Evolutionary conservation across 2,888 invertebrate species (phyloP).

Genomic region (Drosophila pseudotakahashii): DNA sequence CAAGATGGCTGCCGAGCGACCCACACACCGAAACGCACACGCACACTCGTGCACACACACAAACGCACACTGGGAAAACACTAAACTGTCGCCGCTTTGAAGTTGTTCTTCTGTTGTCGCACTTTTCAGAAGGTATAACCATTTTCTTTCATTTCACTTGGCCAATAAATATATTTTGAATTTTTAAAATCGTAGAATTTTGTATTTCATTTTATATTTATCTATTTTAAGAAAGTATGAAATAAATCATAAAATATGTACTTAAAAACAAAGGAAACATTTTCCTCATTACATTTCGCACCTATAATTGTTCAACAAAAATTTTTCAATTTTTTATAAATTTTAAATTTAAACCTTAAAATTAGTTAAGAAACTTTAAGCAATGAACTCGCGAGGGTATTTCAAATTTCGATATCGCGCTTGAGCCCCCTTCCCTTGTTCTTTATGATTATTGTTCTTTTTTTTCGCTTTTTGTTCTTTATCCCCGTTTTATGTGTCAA

Average conservation of each 20-base stretch:
- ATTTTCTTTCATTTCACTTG: too few relatives aligned
- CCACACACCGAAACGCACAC: constrained; percentile 2
- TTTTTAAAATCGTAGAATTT: not conserved
- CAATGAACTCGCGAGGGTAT: not conserved
- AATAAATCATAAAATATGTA: not conserved
- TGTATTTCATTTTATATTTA: too few relatives aligned
- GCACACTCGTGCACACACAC: constrained; percentile 10
- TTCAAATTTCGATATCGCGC: not conserved
- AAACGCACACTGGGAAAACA: constrained; percentile 8
- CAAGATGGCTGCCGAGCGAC: constrained; percentile 38
- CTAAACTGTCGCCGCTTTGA: constrained; percentile 48
- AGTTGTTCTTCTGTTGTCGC: constrained; percentile 32
- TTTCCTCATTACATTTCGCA: too few relatives aligned
- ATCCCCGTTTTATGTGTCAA: constrained; percentile 55
- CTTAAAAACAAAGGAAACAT: too few relatives aligned
- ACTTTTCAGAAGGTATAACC: constrained; percentile 5
- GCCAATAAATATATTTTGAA: not conserved
- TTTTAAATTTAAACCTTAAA: not conserved
- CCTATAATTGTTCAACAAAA: too few relatives aligned
- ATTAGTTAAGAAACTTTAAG: not conserved
- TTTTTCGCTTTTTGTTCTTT: constrained; percentile 23
- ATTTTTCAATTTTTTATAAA: too few relatives aligned
- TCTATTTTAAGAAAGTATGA: too few relatives aligned
- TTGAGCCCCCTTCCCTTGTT: constrained; percentile 1
- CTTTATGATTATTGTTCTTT: constrained; percentile 36